phyloP scores from a whole-genome alignment of 2,113 vertebrate genomes.

The Oncorhynchus nerka region DNA sequence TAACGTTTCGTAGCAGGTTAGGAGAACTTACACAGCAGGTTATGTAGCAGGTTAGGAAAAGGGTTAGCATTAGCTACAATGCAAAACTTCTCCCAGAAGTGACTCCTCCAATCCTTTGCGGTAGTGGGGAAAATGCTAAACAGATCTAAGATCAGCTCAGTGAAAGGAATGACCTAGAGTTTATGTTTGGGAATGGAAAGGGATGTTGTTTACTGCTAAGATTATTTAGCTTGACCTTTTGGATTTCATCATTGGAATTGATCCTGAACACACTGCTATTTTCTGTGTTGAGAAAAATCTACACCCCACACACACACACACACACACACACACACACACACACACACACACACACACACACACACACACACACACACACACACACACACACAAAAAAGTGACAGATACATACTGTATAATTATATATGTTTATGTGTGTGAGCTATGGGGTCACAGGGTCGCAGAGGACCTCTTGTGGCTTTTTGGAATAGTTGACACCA shows the following conservation, averaged over 20 bases:
- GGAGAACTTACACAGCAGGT: no score
- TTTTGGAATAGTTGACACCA: constrained; percentile 23
- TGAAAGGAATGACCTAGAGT: no score
- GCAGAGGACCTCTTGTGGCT: constrained; percentile 32
- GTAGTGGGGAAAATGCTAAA: no score
- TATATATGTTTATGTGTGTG: constrained; percentile 37
- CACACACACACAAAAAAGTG: constrained; percentile 16
- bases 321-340: constrained; percentile 27
- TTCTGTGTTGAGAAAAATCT: not conserved
- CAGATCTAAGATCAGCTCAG: no score
- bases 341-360: constrained; percentile 8
- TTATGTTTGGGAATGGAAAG: not conserved
- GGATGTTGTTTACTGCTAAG: not conserved
- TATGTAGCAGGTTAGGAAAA: no score
- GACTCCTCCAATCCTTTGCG: no score
- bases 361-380: constrained; percentile 15
- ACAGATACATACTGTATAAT: constrained; percentile 39
- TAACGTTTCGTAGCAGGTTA: no score
- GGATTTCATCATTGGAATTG: not conserved
- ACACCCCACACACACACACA: not conserved
- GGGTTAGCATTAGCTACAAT: no score
- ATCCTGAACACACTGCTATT: not conserved
- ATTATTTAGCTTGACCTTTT: no score
- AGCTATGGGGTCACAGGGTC: constrained; percentile 40
- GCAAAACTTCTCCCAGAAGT: no score